Evolutionary conservation across 1,140 invertebrate genomes (phyloP), one percentile per base, ranked within the genome.

Genomic region (Aplysia californica): DNA sequence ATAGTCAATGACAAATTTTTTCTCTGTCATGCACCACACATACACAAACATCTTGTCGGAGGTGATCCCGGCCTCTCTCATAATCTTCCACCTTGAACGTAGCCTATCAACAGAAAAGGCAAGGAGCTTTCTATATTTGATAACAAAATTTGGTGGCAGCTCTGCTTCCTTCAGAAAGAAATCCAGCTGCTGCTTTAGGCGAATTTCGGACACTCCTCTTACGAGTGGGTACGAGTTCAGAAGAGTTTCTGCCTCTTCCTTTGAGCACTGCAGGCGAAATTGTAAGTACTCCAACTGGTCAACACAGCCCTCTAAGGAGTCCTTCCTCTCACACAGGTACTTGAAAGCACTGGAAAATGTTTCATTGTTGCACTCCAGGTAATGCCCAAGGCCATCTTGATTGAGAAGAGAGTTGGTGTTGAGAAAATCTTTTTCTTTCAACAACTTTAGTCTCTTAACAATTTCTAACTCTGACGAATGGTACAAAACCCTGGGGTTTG

Each of bases 21-120:
- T 66, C 36, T 66, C 26, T 33, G 64, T 6, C 33, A 66, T 26
- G 31, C 31, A 26, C 64, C 64, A 66, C 44, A 50, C 44, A 66
- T 31, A 66, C 3, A 31, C 64, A 4, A 36, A 4, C 23, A 15
- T 18, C 21, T 10, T 23, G 20, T 66, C 64, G 10, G 10, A 10
- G 10, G 26, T 6, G 31, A 66, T 35, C 21, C 33, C 33, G 23
- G 64, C 64, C 4, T 26, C 21, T 23, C 36, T 26, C 64, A 66
- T 66, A 36, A 66, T 36, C 15, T 6, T 29, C 23, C 21, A 66
- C 10, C 64, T 26, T 4, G 31, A 3, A 21, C 35, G 21, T 31
- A 66, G 64, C 31, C 64, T 66, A 23, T 15, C 36, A 3, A 66
- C 23, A 31, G 64, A 66, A 66, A 66, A 66, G 15, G 64, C 15